A percentile compares a stretch with the other conserved stretches of the same genome.
Evolutionary conservation across 2,888 invertebrate species (phyloP).

Genomic region (Nasonia oneida): DNA sequence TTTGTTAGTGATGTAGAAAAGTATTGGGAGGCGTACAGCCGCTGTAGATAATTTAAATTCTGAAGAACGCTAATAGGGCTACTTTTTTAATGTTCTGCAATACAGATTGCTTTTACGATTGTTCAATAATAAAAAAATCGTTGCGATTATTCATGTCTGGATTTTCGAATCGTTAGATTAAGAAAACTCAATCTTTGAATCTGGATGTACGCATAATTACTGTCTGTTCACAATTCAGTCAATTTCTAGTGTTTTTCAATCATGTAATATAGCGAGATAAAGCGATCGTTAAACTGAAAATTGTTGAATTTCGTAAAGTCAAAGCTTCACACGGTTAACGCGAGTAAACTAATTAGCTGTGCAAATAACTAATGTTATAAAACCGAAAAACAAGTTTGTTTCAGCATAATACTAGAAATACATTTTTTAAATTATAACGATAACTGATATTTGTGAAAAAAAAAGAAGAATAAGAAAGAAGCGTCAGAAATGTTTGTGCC

Average conservation of each 20-base stretch:
- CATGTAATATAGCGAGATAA: neutral
- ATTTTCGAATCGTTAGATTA: neutral
- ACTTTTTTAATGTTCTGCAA: neutral
- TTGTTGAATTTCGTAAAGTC: slow-evolving; percentile 36
- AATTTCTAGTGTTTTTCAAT: slow-evolving; percentile 49
- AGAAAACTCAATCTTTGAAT: slow-evolving; percentile 30
- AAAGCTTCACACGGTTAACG: slow-evolving; percentile 32
- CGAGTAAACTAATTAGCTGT: slow-evolving; percentile 32
- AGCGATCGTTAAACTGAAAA: slow-evolving; percentile 40
- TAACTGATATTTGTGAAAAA: slow-evolving; percentile 28
- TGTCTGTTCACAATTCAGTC: slow-evolving; percentile 44
- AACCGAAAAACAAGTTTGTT: slow-evolving; percentile 19
- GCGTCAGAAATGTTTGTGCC: slow-evolving; percentile 57
- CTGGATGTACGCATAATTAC: slow-evolving; percentile 38
- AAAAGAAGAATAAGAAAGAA: slow-evolving; percentile 32
- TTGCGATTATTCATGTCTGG: slow-evolving; percentile 32
- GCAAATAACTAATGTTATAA: slow-evolving; percentile 2
- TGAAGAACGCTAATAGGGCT: neutral
- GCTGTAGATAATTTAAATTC: neutral
- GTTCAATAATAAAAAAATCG: slow-evolving; percentile 10
- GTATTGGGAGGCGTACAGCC: neutral
- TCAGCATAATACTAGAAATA: slow-evolving; percentile 26
- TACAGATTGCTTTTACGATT: neutral
- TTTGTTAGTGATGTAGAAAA: neutral
- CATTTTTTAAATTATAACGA: slow-evolving; percentile 43